These are phyloP conservation scores for Leptinotarsa defecta DNA, from an alignment of 1,140 invertebrate genomes.

Conservation along the genomic window DNA sequence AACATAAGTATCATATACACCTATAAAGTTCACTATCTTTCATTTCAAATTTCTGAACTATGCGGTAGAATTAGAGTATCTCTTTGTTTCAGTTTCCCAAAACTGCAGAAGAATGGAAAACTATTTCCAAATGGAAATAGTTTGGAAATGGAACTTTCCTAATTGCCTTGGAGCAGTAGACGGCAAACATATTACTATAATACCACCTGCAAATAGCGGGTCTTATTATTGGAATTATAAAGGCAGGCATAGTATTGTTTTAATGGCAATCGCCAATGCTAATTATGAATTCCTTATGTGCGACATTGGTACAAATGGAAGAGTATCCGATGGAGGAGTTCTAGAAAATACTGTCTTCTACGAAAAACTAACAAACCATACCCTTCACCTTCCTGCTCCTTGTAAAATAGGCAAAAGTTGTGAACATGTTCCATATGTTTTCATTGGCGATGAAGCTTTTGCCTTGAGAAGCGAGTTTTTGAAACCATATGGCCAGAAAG, in stretches of 20 bases:
- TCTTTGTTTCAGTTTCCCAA: too few relatives aligned
- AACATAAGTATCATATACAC: too few relatives aligned
- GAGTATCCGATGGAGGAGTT: conserved; percentile 42
- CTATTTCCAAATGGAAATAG: too few relatives aligned
- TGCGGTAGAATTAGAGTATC: too few relatives aligned
- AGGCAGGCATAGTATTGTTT: conserved; percentile 31
- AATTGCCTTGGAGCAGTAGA: too few relatives aligned
- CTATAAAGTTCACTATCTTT: too few relatives aligned
- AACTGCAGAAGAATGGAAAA: too few relatives aligned
- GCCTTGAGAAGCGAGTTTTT: conserved; percentile 54
- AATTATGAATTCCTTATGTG: conserved; percentile 52
- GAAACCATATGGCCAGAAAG: conserved; percentile 55
- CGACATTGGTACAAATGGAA: conserved; percentile 52
- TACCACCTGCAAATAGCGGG: too few relatives aligned
- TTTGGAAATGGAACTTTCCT: too few relatives aligned
- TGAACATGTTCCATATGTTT: conserved; percentile 32
- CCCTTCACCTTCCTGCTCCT: conserved; percentile 3
- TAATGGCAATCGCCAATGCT: conserved; percentile 47
- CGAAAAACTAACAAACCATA: conserved; percentile 1
- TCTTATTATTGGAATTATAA: conserved; percentile 8
- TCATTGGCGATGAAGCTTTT: conserved; percentile 58
- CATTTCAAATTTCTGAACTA: too few relatives aligned
- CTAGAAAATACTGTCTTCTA: conserved; percentile 22
- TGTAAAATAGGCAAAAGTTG: neutral
- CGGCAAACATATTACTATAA: too few relatives aligned